phyloP scores from a whole-genome alignment of 2,888 invertebrate genomes.

The Penaeus monodon region DNA sequence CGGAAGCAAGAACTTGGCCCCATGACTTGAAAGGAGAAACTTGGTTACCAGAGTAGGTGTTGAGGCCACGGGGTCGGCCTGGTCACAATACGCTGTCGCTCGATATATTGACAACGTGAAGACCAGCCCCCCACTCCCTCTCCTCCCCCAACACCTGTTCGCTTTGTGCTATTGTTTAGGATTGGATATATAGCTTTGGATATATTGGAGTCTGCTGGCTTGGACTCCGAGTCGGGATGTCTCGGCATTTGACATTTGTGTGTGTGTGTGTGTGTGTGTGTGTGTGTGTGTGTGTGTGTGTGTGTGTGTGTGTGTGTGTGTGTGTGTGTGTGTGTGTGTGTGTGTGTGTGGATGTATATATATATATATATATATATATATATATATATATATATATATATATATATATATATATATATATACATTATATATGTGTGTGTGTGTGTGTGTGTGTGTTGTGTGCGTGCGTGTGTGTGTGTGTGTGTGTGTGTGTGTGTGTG shows the following conservation, averaged over 20 bases:
- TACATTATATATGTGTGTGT: too few species aligned
- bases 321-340: background rate
- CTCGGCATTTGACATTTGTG: background rate
- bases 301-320: background rate
- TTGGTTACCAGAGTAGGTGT: background rate
- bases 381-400: background rate
- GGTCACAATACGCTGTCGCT: slow-evolving; percentile 10
- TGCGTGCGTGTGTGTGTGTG: too few species aligned
- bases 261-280: background rate
- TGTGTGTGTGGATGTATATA: background rate
- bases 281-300: background rate
- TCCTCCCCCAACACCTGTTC: slow-evolving; percentile 10
- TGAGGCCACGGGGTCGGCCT: background rate
- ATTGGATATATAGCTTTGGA: slow-evolving; percentile 19
- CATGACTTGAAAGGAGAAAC: background rate
- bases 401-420: background rate
- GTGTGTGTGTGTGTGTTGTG: too few species aligned
- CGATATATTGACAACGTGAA: slow-evolving; percentile 16
- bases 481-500: too few species aligned
- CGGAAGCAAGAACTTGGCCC: background rate
- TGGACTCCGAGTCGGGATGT: background rate
- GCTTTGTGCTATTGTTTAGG: slow-evolving; percentile 21
- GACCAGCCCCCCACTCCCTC: background rate
- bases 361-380: too few species aligned
- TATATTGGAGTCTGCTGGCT: slow-evolving; percentile 1